A percentile compares a stretch with the other conserved stretches of the same genome.
Conservation (phyloP, 1,140 invertebrate genomes). For the Tetragonula clypearis region DNA sequence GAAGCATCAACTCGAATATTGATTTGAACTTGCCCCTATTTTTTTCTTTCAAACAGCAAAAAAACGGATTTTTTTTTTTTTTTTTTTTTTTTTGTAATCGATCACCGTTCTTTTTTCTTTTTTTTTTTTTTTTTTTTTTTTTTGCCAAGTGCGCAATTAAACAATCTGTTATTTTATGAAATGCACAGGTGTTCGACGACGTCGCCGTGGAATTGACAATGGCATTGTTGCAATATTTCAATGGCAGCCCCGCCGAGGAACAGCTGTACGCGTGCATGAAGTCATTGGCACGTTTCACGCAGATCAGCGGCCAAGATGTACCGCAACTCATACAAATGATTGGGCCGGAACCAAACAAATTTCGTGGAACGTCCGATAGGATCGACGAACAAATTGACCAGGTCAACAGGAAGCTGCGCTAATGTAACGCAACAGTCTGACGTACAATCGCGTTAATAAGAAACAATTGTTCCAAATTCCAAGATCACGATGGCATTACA, state of each 20-base stretch:
- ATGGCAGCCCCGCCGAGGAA: conserved; percentile 90
- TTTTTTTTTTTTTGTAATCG: neutral
- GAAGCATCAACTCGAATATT: neutral
- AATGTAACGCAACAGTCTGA: conserved; percentile 32
- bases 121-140: neutral
- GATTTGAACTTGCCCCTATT: neutral
- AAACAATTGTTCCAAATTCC: conserved; percentile 23
- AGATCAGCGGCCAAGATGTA: conserved; percentile 91
- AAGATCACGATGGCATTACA: conserved; percentile 31
- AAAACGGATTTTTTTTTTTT: neutral
- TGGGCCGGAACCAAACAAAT: conserved; percentile 92
- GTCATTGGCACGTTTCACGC: conserved; percentile 90
- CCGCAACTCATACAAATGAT: conserved; percentile 95
- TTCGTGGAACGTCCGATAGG: conserved; percentile 90
- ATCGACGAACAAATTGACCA: conserved; percentile 91
- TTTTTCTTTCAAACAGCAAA: neutral
- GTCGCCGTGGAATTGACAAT: conserved; percentile 95
- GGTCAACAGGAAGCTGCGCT: conserved; percentile 85
- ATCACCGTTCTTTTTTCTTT: neutral
- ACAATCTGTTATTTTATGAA: neutral
- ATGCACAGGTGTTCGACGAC: conserved; percentile 93
- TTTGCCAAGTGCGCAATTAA: neutral
- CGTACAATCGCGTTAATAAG: neutral
- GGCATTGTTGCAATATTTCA: conserved; percentile 95
- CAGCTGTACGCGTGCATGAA: conserved; percentile 90